A percentile compares a stretch with the other conserved stretches of the same genome.
Evolutionary conservation across 2,797 vertebrate genomes (phyloP).

Genomic region (Clamator glandarius): DNA sequence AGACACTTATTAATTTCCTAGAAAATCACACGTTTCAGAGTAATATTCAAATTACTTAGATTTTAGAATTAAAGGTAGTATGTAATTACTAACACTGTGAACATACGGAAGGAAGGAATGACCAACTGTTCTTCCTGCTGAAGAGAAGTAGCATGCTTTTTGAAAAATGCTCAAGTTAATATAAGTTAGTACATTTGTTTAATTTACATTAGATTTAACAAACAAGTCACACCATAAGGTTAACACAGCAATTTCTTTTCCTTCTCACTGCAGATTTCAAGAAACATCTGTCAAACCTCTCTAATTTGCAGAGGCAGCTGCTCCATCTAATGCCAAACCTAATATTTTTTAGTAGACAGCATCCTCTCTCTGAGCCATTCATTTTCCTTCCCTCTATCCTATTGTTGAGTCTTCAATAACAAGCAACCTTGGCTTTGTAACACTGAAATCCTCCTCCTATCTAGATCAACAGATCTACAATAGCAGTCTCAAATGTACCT

Average conservation of each 20-base stretch:
- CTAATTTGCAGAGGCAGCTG: neutral
- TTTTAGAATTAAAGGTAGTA: neutral
- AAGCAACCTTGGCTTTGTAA: neutral
- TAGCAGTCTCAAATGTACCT: neutral
- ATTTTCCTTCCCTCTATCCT: neutral
- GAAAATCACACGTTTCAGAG: neutral
- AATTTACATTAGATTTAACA: neutral
- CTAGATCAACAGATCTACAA: neutral
- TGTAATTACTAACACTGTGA: neutral
- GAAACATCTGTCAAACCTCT: neutral
- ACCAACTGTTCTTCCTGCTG: neutral
- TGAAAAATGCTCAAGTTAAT: neutral
- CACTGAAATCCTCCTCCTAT: neutral
- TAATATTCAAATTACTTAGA: neutral
- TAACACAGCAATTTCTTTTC: neutral
- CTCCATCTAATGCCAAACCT: neutral
- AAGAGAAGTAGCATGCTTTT: neutral
- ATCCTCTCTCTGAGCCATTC: neutral
- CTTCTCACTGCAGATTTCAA: neutral
- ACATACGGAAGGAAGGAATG: neutral
- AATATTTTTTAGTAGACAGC: neutral
- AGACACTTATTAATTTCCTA: neutral
- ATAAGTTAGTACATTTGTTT: neutral
- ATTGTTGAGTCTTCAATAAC: neutral
- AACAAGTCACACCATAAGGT: neutral